A percentile compares a stretch with the other conserved stretches of the same genome.
Conservation (phyloP, 2,113 vertebrate genomes). For the Sterna hirundo region DNA sequence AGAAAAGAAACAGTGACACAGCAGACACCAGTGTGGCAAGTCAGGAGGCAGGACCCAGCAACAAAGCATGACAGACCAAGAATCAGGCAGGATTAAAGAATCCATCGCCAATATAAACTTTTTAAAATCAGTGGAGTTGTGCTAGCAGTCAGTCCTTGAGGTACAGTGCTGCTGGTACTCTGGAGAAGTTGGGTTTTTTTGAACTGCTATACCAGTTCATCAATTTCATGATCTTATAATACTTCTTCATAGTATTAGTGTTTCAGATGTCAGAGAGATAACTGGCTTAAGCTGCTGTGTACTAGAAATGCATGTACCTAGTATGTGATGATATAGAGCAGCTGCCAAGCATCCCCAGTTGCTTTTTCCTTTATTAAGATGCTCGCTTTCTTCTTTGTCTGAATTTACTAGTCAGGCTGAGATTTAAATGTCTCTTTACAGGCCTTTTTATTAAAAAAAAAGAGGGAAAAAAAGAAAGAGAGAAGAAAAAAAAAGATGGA, state of each 20-base stretch:
- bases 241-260: not conserved
- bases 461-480: too few relatives aligned
- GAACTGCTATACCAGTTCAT: not conserved
- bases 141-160: not conserved
- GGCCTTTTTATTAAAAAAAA: not conserved
- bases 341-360: not conserved
- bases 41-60: not conserved
- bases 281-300: not conserved
- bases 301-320: not conserved
- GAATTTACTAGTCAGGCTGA: not conserved
- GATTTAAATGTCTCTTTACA: not conserved
- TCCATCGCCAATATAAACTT: not conserved
- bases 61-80: not conserved
- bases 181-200: not conserved
- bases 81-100: not conserved
- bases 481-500: too few relatives aligned
- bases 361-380: too few relatives aligned
- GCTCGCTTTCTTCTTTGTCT: too few relatives aligned
- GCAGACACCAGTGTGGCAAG: not conserved
- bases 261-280: not conserved
- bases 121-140: not conserved
- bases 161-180: not conserved
- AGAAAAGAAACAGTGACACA: not conserved
- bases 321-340: not conserved
- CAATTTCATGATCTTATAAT: not conserved